Evolutionary conservation across 35 echinoderm and acorn worm genomes (phyloP), one percentile per base, ranked within the genome.

Genomic region (Lytechinus variegatus): DNA sequence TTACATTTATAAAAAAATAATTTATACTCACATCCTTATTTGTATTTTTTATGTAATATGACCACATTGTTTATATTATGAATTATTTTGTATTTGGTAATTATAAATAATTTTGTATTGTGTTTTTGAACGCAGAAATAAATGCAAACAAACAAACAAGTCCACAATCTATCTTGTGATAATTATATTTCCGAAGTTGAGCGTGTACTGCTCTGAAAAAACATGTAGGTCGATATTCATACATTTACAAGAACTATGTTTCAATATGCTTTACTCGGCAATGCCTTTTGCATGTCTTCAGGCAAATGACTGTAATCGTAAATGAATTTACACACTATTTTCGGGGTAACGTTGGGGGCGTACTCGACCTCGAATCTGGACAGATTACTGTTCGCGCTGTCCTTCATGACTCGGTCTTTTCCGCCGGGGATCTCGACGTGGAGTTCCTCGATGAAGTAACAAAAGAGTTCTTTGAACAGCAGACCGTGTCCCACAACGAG

Each of bases 401-500:
- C 92, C 54, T 93, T 27, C 55, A 55, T 93, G 4, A 93, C 92
- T 12, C 53, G 53, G 0, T 57, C 54, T 55, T 57, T 93, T 5
- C 92, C 92, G 52, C 92, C 92, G 10, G 92, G 92, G 52, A 57
- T 93, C 29, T 19, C 53, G 92, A 54, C 53, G 55, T 57, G 21
- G 53, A 93, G 54, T 9, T 54, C 27, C 13, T 93, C 92, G 52
- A 93, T 54, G 8, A 93, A 93, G 55, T 93, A 27, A 13, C 14
- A 9, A 0, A 55, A 10, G 53, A 93, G 92, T 54, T 93, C 92
- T 10, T 93, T 93, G 92, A 55, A 93, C 52, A 93, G 54, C 0
- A 93, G 54, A 24, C 92, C 92, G 92, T 93, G 92, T 27, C 53
- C 92, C 10, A 93, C 54, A 9, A 93, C 92, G 52, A 93, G 92